phyloP scores from a whole-genome alignment of 2,888 invertebrate species.

The Mechanitis messenoides region DNA sequence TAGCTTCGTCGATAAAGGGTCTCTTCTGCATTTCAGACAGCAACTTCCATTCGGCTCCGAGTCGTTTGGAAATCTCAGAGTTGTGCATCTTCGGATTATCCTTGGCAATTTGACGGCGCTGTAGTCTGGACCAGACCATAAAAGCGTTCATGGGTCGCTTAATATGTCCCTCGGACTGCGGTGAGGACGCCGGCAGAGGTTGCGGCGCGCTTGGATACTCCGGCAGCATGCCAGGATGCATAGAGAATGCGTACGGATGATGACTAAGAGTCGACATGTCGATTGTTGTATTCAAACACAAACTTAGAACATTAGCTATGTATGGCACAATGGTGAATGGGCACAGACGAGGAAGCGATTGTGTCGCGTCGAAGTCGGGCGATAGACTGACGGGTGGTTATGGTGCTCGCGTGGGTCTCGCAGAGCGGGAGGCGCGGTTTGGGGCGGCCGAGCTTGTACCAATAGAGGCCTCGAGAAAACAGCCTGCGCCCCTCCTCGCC shows the following conservation, averaged over 20 bases:
- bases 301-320: constrained; percentile 55
- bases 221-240: constrained; percentile 70
- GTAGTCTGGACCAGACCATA: constrained; percentile 97
- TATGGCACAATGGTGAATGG: constrained; percentile 67
- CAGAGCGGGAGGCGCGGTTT: constrained; percentile 56
- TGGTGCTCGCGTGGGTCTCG: constrained; percentile 51
- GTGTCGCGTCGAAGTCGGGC: constrained; percentile 68
- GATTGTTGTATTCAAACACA: constrained; percentile 37
- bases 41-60: constrained; percentile 96
- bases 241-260: constrained; percentile 73
- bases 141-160: constrained; percentile 99
- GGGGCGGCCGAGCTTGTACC: constrained; percentile 52
- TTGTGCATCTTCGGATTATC: constrained; percentile 97
- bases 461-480: constrained; percentile 48
- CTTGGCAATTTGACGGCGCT: constrained; percentile 93
- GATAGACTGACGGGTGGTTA: constrained; percentile 61
- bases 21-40: constrained; percentile 90
- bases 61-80: constrained; percentile 91
- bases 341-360: constrained; percentile 57
- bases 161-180: constrained; percentile 85
- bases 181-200: constrained; percentile 66
- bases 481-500: constrained; percentile 65
- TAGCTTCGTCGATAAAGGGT: constrained; percentile 97
- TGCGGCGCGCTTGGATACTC: constrained; percentile 65
- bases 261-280: constrained; percentile 72